A percentile compares a stretch with the other conserved stretches of the same genome.
phyloP scores from a whole-genome alignment of 1,140 invertebrate species.

The Solenopsis fugax region DNA sequence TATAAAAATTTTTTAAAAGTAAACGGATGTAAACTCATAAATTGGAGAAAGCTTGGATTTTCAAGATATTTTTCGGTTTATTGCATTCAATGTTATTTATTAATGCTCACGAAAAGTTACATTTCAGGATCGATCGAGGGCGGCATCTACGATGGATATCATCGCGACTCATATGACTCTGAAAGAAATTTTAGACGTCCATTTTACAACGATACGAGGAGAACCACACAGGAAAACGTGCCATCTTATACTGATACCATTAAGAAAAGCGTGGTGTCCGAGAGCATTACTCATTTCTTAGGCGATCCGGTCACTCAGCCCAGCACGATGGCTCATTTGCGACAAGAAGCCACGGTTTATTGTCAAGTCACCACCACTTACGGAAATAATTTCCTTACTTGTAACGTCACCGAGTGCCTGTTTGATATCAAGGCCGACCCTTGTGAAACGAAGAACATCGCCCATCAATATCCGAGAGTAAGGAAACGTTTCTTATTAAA shows the following conservation, averaged over 20 bases:
- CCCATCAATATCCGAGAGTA: constrained; percentile 83
- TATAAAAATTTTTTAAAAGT: background rate
- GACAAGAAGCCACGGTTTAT: constrained; percentile 82
- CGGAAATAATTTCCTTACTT: constrained; percentile 77
- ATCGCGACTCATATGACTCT: constrained; percentile 73
- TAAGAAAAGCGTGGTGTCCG: constrained; percentile 79
- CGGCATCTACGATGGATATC: constrained; percentile 81
- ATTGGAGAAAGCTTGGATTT: background rate
- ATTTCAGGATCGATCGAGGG: constrained; percentile 68
- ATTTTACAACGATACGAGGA: background rate
- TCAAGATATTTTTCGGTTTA: background rate
- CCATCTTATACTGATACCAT: constrained; percentile 78
- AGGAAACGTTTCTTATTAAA: constrained; percentile 31
- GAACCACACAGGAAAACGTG: constrained; percentile 47
- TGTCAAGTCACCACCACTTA: constrained; percentile 77
- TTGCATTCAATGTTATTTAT: background rate
- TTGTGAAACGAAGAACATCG: constrained; percentile 89
- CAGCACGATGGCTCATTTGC: constrained; percentile 80
- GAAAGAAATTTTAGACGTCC: constrained; percentile 61
- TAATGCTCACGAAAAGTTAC: background rate
- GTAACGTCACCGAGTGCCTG: constrained; percentile 88
- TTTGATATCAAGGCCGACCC: constrained; percentile 90
- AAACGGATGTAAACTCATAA: background rate
- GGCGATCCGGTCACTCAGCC: constrained; percentile 84
- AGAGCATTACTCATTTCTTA: constrained; percentile 81